Evolutionary conservation across 2,888 invertebrate species (phyloP).

Genomic region (Platynereis dumerilii): DNA sequence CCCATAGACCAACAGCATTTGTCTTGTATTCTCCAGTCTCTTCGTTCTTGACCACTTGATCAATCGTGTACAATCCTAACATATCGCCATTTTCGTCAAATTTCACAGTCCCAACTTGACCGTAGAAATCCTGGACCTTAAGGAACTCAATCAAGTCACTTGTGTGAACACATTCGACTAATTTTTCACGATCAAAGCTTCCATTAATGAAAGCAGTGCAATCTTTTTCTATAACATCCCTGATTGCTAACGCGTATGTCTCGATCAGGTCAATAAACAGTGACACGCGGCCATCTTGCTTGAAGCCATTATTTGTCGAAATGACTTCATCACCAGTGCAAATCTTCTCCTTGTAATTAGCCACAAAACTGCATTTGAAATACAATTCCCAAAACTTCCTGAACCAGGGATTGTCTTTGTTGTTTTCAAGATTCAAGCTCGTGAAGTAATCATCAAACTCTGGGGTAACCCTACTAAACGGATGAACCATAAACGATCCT

Average conservation of each 20-base stretch:
- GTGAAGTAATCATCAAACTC: conserved; percentile 5
- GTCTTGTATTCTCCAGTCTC: background rate
- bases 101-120: background rate
- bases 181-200: background rate
- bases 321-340: conserved; percentile 1
- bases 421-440: background rate
- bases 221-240: background rate
- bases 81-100: conserved; percentile 19
- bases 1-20: background rate
- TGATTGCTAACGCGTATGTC: conserved; percentile 7
- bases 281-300: conserved; percentile 1
- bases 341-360: background rate
- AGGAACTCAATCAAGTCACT: background rate
- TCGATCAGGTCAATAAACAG: conserved; percentile 14
- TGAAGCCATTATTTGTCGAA: background rate
- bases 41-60: background rate
- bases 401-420: conserved; percentile 4
- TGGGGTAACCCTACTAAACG: background rate
- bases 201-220: background rate
- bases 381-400: conserved; percentile 6
- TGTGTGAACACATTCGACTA: too few species aligned
- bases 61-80: conserved; percentile 12
- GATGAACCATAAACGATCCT: conserved; percentile 7
- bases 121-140: background rate
- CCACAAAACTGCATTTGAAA: background rate